These are phyloP conservation scores for Mycteria americana DNA, from an alignment of 2,797 vertebrate species.

Conservation along the genomic window DNA sequence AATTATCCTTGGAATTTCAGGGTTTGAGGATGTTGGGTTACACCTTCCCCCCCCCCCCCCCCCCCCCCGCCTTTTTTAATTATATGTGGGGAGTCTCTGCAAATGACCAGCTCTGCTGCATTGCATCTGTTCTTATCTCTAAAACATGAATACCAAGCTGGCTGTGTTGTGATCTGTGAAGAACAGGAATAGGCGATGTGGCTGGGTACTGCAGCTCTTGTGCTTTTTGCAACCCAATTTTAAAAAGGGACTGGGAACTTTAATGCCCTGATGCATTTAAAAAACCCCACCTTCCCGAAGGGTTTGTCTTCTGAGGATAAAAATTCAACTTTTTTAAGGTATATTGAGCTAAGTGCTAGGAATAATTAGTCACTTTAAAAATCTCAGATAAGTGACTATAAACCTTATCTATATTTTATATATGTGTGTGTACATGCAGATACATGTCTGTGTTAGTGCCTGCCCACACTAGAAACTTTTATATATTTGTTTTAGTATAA, in stretches of 20 bases:
- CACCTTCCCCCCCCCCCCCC: accelerated
- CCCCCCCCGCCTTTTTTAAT: accelerated
- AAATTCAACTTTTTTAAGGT: neutral
- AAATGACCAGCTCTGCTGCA: neutral
- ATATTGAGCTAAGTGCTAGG: accelerated
- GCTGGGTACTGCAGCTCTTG: neutral
- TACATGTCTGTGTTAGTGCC: neutral
- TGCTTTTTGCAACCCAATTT: neutral
- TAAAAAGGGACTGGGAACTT: neutral
- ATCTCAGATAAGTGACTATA: neutral
- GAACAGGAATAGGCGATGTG: neutral
- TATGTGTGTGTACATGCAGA: neutral
- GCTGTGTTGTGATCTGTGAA: neutral
- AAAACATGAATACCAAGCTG: neutral
- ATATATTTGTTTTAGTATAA: neutral
- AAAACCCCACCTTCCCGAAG: neutral
- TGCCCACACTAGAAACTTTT: neutral
- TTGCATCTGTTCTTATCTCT: neutral
- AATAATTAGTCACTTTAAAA: neutral
- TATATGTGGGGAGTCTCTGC: neutral
- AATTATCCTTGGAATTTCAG: neutral
- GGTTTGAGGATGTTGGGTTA: neutral
- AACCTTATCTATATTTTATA: neutral
- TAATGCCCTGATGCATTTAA: neutral
- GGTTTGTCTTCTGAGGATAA: neutral